Percentiles rank a stretch among this genome's conserved stretches.
Conservation (phyloP, 2,797 vertebrate species). For the Coranthus polyacanthus region DNA sequence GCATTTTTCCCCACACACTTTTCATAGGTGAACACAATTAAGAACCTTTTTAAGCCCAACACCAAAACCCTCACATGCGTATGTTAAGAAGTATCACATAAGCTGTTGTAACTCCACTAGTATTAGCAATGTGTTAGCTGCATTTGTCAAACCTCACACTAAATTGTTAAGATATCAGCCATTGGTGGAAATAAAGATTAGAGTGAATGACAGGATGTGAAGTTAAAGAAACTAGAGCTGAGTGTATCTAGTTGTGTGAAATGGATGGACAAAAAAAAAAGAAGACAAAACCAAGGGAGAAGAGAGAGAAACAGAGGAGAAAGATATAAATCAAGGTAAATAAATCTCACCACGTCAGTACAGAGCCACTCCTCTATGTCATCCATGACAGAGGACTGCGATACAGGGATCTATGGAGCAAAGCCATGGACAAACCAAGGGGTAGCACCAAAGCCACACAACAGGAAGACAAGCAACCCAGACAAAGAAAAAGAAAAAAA, state of each 20-base stretch:
- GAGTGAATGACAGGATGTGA: constrained; percentile 39
- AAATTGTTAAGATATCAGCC: constrained; percentile 30
- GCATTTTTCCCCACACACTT: constrained; percentile 29
- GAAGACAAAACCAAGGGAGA: constrained; percentile 13
- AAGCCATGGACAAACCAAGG: constrained; percentile 87
- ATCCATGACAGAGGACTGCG: constrained; percentile 99
- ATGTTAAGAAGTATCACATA: constrained; percentile 10
- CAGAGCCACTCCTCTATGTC: constrained; percentile 99
- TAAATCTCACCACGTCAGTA: constrained; percentile 98
- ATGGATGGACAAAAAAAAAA: constrained; percentile 33
- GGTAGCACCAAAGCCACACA: constrained; percentile 69
- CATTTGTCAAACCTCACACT: constrained; percentile 16
- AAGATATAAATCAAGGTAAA: constrained; percentile 86
- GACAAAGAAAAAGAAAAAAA: constrained; percentile 73
- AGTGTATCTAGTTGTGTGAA: constrained; percentile 38
- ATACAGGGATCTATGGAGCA: constrained; percentile 97
- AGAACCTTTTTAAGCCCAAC: constrained; percentile 12
- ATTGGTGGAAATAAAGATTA: constrained; percentile 47
- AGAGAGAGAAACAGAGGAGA: constrained; percentile 31
- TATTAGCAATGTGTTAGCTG: constrained; percentile 34
- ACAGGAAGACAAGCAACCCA: constrained; percentile 78
- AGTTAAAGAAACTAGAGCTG: constrained; percentile 40
- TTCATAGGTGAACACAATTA: constrained; percentile 7
- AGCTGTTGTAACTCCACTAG: constrained; percentile 9
- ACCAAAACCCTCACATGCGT: constrained; percentile 47